These are phyloP conservation scores for Amyelois transitella DNA, from an alignment of 1,140 invertebrate genomes.

Conservation along the genomic window DNA sequence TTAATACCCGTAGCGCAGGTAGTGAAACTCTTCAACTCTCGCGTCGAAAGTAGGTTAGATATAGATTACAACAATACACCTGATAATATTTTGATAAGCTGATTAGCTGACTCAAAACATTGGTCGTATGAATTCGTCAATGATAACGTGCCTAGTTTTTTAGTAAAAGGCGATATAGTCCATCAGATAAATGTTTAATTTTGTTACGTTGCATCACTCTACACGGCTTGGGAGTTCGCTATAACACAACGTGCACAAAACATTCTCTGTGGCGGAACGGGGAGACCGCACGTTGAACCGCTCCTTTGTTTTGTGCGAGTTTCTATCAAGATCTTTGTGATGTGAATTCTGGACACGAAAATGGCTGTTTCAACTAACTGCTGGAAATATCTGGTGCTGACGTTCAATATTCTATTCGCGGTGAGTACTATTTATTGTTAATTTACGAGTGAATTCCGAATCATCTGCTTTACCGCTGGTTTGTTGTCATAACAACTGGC, in stretches of 20 bases:
- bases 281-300: conserved; percentile 9
- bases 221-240: conserved; percentile 29
- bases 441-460: background rate
- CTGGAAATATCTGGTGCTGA: conserved; percentile 70
- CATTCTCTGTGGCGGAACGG: conserved; percentile 60
- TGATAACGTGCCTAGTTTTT: background rate
- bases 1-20: conserved; percentile 34
- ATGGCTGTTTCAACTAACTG: conserved; percentile 68
- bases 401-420: conserved; percentile 65
- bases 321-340: conserved; percentile 52
- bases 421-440: conserved; percentile 42
- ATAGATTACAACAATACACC: conserved; percentile 22
- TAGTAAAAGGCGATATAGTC: conserved; percentile 16
- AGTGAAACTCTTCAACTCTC: conserved; percentile 25
- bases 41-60: conserved; percentile 53
- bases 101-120: conserved; percentile 21
- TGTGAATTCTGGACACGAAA: conserved; percentile 51
- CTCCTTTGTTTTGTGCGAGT: conserved; percentile 57
- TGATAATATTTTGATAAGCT: conserved; percentile 34
- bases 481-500: conserved; percentile 63
- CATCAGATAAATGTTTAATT: conserved; percentile 53
- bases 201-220: conserved; percentile 52
- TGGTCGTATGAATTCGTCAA: background rate
- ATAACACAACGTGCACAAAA: conserved; percentile 42
- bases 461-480: conserved; percentile 30